Evolutionary conservation across 2,797 vertebrate species (phyloP).

Genomic region (Neosalanx taihuensis): DNA sequence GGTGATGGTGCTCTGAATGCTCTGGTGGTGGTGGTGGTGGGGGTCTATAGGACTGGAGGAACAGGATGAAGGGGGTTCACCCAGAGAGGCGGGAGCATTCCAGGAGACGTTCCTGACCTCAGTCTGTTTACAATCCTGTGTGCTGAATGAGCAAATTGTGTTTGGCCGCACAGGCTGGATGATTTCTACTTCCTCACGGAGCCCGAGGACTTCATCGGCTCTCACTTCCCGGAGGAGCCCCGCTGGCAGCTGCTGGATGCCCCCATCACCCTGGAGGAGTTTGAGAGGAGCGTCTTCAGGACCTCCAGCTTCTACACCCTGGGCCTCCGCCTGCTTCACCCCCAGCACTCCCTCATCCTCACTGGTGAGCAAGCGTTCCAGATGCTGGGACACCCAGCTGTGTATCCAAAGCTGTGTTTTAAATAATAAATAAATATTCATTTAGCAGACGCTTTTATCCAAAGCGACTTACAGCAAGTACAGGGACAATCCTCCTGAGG

Average conservation of each 20-base stretch:
- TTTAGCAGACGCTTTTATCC: too few species aligned
- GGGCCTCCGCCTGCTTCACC: conserved; percentile 56
- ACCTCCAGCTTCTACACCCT: conserved; percentile 77
- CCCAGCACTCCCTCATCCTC: conserved; percentile 49
- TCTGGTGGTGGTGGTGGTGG: neutral
- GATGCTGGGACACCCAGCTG: conserved; percentile 55
- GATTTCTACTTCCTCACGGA: conserved; percentile 84
- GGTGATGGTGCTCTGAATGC: neutral
- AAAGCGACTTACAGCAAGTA: too few species aligned
- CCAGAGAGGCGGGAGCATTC: neutral
- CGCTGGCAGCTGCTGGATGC: conserved; percentile 71
- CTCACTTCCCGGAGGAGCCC: conserved; percentile 57
- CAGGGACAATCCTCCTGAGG: too few species aligned
- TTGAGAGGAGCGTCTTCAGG: conserved; percentile 77
- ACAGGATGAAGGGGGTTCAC: neutral
- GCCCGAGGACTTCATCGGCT: conserved; percentile 61
- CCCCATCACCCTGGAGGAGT: conserved; percentile 63
- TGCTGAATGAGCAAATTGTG: too few species aligned
- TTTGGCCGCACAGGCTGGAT: conserved; percentile 62
- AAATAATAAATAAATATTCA: too few species aligned
- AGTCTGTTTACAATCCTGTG: neutral
- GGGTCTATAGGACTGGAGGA: neutral
- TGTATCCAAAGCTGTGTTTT: neutral
- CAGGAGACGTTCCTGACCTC: neutral
- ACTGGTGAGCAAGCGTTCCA: conserved; percentile 62